phyloP scores from a whole-genome alignment of 1,140 invertebrate species.

The Cherax quadricarinatus region DNA sequence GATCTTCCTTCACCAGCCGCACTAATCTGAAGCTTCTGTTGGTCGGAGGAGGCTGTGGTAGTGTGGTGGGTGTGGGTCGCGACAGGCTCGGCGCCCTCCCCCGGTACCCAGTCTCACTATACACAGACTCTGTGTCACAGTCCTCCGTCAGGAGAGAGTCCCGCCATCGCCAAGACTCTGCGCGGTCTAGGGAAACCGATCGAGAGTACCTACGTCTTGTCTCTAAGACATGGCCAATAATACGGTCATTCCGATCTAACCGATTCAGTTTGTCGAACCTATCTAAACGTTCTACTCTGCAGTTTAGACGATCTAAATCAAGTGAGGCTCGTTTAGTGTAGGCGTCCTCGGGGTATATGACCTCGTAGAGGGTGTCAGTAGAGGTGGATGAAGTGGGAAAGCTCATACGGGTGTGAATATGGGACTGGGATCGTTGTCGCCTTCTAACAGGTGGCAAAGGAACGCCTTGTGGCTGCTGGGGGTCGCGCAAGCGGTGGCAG shows the following conservation, averaged over 20 bases:
- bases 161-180: conserved; percentile 68
- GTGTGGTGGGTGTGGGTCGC: not conserved
- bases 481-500: conserved; percentile 52
- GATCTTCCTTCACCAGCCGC: conserved; percentile 81
- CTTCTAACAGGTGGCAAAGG: conserved; percentile 40
- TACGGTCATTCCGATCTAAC: conserved; percentile 27
- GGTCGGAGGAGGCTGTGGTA: conserved; percentile 49
- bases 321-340: conserved; percentile 64
- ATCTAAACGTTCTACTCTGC: conserved; percentile 43
- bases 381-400: conserved; percentile 40
- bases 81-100: conserved; percentile 49
- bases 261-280: not conserved
- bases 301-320: conserved; percentile 65
- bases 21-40: conserved; percentile 80
- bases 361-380: conserved; percentile 64
- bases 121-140: conserved; percentile 48
- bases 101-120: conserved; percentile 24
- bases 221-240: not conserved
- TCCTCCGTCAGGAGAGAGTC: conserved; percentile 52
- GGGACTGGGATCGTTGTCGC: conserved; percentile 47
- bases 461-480: not conserved
- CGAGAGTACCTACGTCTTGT: conserved; percentile 59
- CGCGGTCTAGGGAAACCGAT: conserved; percentile 70
- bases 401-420: conserved; percentile 45
- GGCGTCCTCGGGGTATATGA: conserved; percentile 67